These are phyloP conservation scores for Lepas anatifera DNA, from an alignment of 2,888 invertebrate species.

Conservation along the genomic window DNA sequence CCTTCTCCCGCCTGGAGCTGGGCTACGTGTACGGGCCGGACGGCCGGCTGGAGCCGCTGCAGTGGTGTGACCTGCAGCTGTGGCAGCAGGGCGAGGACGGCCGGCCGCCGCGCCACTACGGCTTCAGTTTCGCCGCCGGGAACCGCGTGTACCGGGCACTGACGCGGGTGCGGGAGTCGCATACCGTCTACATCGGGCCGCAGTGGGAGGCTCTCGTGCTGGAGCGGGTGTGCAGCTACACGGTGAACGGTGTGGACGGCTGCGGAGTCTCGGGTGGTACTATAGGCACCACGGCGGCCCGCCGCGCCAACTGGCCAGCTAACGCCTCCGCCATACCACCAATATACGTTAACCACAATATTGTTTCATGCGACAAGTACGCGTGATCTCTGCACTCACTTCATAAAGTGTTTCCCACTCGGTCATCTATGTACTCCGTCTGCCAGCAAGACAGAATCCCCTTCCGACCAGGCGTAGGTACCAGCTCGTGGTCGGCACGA, in stretches of 20 bases:
- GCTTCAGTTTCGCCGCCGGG: slow-evolving; percentile 46
- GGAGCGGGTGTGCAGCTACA: slow-evolving; percentile 45
- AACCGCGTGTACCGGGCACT: slow-evolving; percentile 41
- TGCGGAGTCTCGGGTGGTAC: slow-evolving; percentile 54
- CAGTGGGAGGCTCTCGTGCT: slow-evolving; percentile 46
- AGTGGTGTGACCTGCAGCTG: slow-evolving; percentile 45
- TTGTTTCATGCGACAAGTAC: no score
- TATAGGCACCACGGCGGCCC: slow-evolving; percentile 47
- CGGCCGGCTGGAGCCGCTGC: slow-evolving; percentile 36
- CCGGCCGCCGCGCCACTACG: slow-evolving; percentile 46
- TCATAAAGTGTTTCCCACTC: no score
- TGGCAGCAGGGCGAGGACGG: slow-evolving; percentile 50
- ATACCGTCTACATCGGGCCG: slow-evolving; percentile 46
- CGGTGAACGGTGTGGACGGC: slow-evolving; percentile 48
- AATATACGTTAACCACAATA: no score
- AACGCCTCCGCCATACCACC: no score
- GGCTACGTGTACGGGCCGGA: slow-evolving; percentile 39
- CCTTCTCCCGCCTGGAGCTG: slow-evolving; percentile 38
- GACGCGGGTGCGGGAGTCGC: slow-evolving; percentile 43
- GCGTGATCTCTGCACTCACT: no score
- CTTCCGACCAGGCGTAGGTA: no score
- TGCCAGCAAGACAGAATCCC: no score
- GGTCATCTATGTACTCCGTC: no score
- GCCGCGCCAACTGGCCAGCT: slow-evolving; percentile 39
- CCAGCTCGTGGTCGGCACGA: no score